Conservation (phyloP, 2,888 invertebrate species). For the Drosophila anomalata region DNA sequence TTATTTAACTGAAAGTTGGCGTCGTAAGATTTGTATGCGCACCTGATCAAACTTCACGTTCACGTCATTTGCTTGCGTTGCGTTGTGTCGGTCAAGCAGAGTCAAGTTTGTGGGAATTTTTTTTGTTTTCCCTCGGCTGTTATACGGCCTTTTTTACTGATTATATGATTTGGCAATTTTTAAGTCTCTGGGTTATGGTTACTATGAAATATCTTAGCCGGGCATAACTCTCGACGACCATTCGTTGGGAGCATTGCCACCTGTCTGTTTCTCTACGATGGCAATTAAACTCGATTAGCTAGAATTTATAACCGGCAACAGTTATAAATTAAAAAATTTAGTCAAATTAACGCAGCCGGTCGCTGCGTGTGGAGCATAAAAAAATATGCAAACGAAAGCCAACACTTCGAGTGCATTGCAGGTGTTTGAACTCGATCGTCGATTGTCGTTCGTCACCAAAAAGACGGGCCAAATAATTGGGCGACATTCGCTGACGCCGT, state of each 20-base stretch:
- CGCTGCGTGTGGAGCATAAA: slow-evolving; percentile 46
- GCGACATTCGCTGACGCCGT: slow-evolving; percentile 47
- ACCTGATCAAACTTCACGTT: slow-evolving; percentile 78
- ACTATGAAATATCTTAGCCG: slow-evolving; percentile 2
- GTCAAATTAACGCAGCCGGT: slow-evolving; percentile 67
- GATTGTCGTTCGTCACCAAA: slow-evolving; percentile 67
- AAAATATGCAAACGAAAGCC: slow-evolving; percentile 65
- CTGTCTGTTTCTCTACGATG: slow-evolving; percentile 17
- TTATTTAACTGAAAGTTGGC: slow-evolving; percentile 72
- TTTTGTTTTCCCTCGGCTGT: slow-evolving; percentile 9
- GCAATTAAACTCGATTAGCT: slow-evolving; percentile 72
- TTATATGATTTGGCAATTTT: slow-evolving; percentile 63
- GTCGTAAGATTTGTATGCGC: slow-evolving; percentile 73
- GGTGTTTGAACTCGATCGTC: slow-evolving; percentile 79
- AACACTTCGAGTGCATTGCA: slow-evolving; percentile 66
- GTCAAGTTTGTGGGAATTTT: slow-evolving; percentile 68
- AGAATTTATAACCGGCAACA: slow-evolving; percentile 64
- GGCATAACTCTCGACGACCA: slow-evolving; percentile 8
- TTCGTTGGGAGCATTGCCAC: slow-evolving; percentile 10
- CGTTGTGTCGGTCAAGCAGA: slow-evolving; percentile 54
- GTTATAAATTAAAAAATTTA: slow-evolving; percentile 72
- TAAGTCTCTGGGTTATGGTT: slow-evolving; percentile 26
- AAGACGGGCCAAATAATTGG: slow-evolving; percentile 44
- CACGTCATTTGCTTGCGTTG: slow-evolving; percentile 69
- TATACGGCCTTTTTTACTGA: slow-evolving; percentile 44